phyloP scores from a whole-genome alignment of 2,113 vertebrate genomes.

The Stigmatopora argus region DNA sequence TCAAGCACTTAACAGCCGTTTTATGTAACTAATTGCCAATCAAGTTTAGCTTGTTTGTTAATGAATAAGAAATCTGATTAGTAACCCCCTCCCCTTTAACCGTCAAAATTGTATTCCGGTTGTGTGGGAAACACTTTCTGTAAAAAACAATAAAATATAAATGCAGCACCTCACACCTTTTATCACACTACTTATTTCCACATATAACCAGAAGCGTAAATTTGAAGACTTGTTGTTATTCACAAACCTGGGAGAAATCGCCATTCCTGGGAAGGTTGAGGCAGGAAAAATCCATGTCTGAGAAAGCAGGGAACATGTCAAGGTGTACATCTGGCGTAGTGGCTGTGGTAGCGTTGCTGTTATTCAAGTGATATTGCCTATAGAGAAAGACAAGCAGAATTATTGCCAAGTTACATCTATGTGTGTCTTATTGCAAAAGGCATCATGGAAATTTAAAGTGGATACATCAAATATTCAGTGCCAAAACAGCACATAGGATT shows the following conservation, averaged over 20 bases:
- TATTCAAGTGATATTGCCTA: slow-evolving; percentile 71
- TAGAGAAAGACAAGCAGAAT: not conserved
- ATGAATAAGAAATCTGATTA: no score
- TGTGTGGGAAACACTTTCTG: not conserved
- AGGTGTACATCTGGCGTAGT: slow-evolving; percentile 61
- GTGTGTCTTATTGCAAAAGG: not conserved
- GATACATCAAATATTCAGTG: no score
- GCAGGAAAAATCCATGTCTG: slow-evolving; percentile 57
- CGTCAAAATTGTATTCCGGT: not conserved
- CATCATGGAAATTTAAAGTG: no score
- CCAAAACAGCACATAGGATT: no score
- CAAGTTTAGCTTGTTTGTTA: no score
- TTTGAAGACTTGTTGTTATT: not conserved
- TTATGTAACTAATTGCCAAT: no score
- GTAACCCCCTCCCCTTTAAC: no score
- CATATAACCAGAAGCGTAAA: not conserved
- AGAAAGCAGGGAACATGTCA: slow-evolving; percentile 61
- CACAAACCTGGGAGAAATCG: slow-evolving; percentile 69
- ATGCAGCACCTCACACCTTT: not conserved
- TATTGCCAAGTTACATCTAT: not conserved
- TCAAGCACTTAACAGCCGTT: no score
- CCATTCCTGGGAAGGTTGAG: slow-evolving; percentile 54
- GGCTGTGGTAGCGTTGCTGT: slow-evolving; percentile 52
- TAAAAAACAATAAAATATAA: not conserved
- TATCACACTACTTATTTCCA: not conserved